phyloP scores from a whole-genome alignment of 1,140 invertebrate genomes.

The Diabrotica virgifera region DNA sequence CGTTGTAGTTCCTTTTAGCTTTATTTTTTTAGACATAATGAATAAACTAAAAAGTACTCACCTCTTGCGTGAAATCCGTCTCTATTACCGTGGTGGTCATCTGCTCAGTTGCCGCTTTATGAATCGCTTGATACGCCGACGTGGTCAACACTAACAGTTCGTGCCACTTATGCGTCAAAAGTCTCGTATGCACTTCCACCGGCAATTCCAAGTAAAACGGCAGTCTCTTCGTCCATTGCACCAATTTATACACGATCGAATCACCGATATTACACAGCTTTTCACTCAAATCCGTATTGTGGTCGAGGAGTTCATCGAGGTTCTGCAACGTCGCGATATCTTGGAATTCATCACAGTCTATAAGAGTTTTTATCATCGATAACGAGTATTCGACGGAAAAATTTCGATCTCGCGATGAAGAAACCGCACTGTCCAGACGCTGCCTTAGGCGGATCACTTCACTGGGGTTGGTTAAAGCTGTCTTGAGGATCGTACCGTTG shows the following conservation, averaged over 20 bases:
- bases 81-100: slow-evolving; percentile 53
- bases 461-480: slow-evolving; percentile 88
- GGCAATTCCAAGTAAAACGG: slow-evolving; percentile 95
- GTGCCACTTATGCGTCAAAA: slow-evolving; percentile 97
- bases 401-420: slow-evolving; percentile 77
- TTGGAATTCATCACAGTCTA: slow-evolving; percentile 94
- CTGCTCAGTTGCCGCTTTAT: slow-evolving; percentile 53
- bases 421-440: slow-evolving; percentile 80
- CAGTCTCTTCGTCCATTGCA: slow-evolving; percentile 96
- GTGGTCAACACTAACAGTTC: slow-evolving; percentile 92
- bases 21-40: too few relatives aligned
- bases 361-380: slow-evolving; percentile 84
- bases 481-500: slow-evolving; percentile 90
- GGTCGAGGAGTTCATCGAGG: slow-evolving; percentile 84
- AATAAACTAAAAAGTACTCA: too few relatives aligned
- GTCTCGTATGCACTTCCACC: slow-evolving; percentile 88
- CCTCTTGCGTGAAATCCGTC: slow-evolving; percentile 74
- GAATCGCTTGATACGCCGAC: slow-evolving; percentile 89
- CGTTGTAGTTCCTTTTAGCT: too few relatives aligned
- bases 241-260: slow-evolving; percentile 94
- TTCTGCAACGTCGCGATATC: slow-evolving; percentile 89
- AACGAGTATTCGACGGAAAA: slow-evolving; percentile 77
- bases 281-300: slow-evolving; percentile 86
- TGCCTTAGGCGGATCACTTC: slow-evolving; percentile 86
- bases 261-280: slow-evolving; percentile 93